These are phyloP conservation scores for Thryonomys swinderianus DNA, from an alignment of 2,113 vertebrate species.

Conservation along the genomic window DNA sequence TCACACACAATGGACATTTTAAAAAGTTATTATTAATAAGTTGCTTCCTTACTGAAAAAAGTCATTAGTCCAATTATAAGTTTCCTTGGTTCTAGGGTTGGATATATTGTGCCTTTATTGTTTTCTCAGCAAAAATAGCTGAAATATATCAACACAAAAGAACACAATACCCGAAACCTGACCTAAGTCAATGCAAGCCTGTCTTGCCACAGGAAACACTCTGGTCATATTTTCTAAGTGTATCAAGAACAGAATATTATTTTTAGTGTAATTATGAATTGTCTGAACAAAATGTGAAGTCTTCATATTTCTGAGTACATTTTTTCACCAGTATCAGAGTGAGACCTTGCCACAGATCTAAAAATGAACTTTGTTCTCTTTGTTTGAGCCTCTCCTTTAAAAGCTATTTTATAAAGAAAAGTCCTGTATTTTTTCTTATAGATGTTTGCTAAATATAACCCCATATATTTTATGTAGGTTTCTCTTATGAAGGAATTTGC, in stretches of 20 bases:
- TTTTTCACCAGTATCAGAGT: neutral
- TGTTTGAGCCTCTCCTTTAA: constrained; percentile 3
- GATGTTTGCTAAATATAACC: neutral
- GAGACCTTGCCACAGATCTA: neutral
- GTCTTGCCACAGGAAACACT: neutral
- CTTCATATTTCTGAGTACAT: constrained; percentile 5
- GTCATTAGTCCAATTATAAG: constrained; percentile 70
- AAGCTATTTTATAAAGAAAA: neutral
- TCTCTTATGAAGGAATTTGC: constrained; percentile 4
- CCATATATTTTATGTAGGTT: neutral
- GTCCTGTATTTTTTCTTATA: neutral
- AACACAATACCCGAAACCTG: neutral
- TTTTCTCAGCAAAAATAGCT: constrained; percentile 59
- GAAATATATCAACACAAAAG: constrained; percentile 15
- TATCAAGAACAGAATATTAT: neutral
- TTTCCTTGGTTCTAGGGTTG: constrained; percentile 56
- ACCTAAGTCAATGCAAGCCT: neutral
- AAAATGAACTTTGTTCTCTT: constrained; percentile 6
- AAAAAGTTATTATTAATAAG: constrained; percentile 68
- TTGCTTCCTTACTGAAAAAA: constrained; percentile 60
- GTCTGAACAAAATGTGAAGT: neutral
- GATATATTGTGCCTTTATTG: neutral
- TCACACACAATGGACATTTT: constrained; percentile 25
- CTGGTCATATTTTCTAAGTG: neutral
- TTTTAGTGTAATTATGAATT: neutral